Evolutionary conservation across 2,113 vertebrate genomes (phyloP).

Genomic region (Stigmatopora argus): DNA sequence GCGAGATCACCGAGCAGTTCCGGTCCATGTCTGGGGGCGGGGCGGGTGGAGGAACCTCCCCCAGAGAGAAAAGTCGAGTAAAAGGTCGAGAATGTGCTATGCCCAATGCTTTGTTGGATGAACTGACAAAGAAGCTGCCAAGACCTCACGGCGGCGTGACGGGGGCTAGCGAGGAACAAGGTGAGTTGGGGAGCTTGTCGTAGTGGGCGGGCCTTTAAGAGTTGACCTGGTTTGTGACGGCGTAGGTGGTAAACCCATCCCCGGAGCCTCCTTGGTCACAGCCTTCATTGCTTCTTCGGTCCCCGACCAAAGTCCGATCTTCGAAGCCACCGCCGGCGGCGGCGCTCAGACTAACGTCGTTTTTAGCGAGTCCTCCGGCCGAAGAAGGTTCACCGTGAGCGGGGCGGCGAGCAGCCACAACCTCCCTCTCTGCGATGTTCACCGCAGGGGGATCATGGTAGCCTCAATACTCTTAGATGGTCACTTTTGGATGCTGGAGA

Average conservation of each 20-base stretch:
- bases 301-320: conserved; percentile 19
- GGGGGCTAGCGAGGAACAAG: background rate
- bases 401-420: conserved; percentile 21
- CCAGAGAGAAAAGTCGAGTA: conserved; percentile 15
- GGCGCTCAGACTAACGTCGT: background rate
- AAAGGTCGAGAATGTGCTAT: background rate
- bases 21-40: conserved; percentile 36
- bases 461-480: background rate
- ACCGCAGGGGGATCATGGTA: conserved; percentile 50
- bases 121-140: conserved; percentile 39
- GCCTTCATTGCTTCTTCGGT: conserved; percentile 19
- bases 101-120: conserved; percentile 21
- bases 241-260: background rate
- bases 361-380: background rate
- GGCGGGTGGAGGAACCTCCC: background rate
- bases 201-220: background rate
- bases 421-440: conserved; percentile 41
- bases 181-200: background rate
- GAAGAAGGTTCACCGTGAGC: conserved; percentile 56
- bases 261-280: background rate
- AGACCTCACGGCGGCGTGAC: background rate
- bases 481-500: background rate
- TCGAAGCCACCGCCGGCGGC: background rate
- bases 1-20: conserved; percentile 70
- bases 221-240: background rate